Evolutionary conservation across 2,797 vertebrate species (phyloP).

Genomic region (Kryptolebias ocellatus): DNA sequence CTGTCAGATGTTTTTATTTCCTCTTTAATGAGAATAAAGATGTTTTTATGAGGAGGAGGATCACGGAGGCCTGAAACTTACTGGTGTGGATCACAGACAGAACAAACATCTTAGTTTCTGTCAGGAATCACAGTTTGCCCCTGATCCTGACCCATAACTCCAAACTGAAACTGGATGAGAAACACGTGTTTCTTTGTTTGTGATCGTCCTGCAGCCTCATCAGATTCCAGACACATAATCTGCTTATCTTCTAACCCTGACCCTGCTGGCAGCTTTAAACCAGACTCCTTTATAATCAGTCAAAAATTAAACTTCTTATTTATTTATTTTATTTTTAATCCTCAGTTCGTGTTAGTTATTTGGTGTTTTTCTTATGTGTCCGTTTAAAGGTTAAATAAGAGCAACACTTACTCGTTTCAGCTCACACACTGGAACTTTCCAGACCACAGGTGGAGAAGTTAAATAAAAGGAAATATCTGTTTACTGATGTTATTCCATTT

Average conservation of each 20-base stretch:
- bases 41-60: neutral
- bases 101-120: neutral
- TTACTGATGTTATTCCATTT: conserved; percentile 7
- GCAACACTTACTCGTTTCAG: neutral
- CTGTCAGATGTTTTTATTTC: neutral
- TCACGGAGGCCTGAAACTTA: neutral
- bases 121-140: neutral
- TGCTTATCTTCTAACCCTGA: neutral
- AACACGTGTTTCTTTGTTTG: neutral
- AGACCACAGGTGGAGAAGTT: neutral
- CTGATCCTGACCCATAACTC: neutral
- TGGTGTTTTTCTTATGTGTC: neutral
- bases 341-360: neutral
- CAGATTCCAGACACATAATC: neutral
- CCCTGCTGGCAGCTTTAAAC: neutral
- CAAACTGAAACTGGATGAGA: neutral
- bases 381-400: neutral
- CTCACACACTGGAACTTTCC: neutral
- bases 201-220: neutral
- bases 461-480: conserved; percentile 11
- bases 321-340: neutral
- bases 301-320: neutral
- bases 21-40: neutral
- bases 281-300: neutral
- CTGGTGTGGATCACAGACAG: neutral